phyloP scores from a whole-genome alignment of 2,797 vertebrate species.

The Oreortyx pictus region DNA sequence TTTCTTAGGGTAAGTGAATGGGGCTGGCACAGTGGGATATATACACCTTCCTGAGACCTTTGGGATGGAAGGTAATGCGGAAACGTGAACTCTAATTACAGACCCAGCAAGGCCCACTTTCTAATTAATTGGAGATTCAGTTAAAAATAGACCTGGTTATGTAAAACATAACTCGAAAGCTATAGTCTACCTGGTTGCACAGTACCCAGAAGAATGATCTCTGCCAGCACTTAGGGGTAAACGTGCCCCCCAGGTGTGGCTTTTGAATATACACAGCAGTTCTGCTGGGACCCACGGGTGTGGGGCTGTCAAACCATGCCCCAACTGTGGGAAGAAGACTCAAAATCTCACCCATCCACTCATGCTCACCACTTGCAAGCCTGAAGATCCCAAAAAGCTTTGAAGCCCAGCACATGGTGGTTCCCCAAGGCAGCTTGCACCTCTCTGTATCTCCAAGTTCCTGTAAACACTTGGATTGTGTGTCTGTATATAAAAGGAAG shows the following conservation, averaged over 20 bases:
- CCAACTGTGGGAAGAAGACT: background rate
- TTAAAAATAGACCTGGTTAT: background rate
- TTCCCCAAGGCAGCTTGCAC: background rate
- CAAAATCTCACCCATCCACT: background rate
- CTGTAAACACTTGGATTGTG: background rate
- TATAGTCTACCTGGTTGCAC: background rate
- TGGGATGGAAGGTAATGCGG: background rate
- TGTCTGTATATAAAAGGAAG: background rate
- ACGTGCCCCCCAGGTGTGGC: background rate
- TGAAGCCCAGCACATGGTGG: background rate
- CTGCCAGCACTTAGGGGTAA: background rate
- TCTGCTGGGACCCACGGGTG: background rate
- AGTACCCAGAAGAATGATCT: background rate
- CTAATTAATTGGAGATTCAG: background rate
- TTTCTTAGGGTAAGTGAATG: background rate
- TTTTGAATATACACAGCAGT: background rate
- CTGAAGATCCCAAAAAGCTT: background rate
- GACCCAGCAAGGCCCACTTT: background rate
- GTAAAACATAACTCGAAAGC: background rate
- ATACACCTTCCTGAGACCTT: background rate
- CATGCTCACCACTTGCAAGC: background rate
- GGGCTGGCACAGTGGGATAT: fast-evolving
- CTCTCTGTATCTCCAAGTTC: background rate
- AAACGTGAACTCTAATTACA: background rate
- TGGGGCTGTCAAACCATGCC: background rate